phyloP scores from a whole-genome alignment of 2,113 vertebrate species.

The Garra rufa region DNA sequence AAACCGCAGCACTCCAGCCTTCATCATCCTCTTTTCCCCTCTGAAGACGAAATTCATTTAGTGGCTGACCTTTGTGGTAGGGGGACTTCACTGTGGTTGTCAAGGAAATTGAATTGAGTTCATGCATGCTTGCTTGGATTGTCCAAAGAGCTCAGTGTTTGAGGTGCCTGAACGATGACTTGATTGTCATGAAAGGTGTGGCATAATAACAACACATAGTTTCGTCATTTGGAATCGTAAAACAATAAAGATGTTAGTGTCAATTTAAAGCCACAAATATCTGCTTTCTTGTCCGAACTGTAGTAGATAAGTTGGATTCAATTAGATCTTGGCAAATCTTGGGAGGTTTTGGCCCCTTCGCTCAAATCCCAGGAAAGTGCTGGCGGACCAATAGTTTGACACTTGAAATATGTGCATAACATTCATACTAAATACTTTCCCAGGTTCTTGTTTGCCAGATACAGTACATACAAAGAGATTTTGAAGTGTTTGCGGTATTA shows the following conservation, averaged over 20 bases:
- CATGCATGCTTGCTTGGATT: conserved; percentile 23
- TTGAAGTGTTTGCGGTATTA: conserved; percentile 19
- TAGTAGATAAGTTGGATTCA: conserved; percentile 39
- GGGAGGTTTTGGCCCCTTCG: conserved; percentile 40
- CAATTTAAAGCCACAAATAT: conserved; percentile 22
- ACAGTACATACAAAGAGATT: conserved; percentile 22
- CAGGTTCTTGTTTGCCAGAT: conserved; percentile 25
- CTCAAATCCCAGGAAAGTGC: conserved; percentile 37
- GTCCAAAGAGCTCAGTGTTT: conserved; percentile 26
- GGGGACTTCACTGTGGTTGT: conserved; percentile 48
- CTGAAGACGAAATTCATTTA: conserved; percentile 65
- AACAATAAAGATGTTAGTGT: conserved; percentile 15
- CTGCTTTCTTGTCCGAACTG: conserved; percentile 16
- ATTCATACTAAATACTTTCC: conserved; percentile 40
- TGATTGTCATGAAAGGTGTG: conserved; percentile 6
- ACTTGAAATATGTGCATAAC: conserved; percentile 44
- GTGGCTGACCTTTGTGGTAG: conserved; percentile 56
- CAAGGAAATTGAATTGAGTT: conserved; percentile 42
- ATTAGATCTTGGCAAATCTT: conserved; percentile 36
- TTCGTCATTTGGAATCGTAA: neutral
- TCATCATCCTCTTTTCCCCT: conserved; percentile 39
- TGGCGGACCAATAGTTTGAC: conserved; percentile 25
- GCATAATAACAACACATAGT: conserved; percentile 24
- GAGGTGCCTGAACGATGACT: conserved; percentile 32
- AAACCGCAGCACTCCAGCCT: conserved; percentile 47